phyloP scores from a whole-genome alignment of 1,140 invertebrate genomes.

The Linepithema humile region DNA sequence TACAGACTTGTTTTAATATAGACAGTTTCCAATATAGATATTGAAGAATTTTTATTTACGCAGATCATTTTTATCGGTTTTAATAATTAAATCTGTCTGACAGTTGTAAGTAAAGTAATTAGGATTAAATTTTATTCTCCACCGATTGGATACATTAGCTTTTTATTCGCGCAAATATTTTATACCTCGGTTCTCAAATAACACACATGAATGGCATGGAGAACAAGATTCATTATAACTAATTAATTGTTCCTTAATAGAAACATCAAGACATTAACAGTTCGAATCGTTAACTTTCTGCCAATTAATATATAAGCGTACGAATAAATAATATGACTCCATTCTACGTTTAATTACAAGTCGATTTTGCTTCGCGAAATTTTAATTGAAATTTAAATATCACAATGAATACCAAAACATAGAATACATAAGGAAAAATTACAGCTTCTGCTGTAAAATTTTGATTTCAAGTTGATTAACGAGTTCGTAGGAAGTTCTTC shows the following conservation, averaged over 20 bases:
- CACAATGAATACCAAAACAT: neutral
- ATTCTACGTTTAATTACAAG: neutral
- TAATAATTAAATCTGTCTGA: neutral
- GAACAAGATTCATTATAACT: too few species aligned
- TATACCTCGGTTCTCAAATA: too few species aligned
- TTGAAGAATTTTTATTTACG: neutral
- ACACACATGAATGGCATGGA: too few species aligned
- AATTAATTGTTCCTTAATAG: neutral
- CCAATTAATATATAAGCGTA: neutral
- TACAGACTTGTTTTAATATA: neutral
- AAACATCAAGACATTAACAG: neutral
- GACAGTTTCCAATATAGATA: neutral
- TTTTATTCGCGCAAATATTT: too few species aligned
- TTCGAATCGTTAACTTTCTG: neutral
- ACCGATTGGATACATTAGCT: too few species aligned
- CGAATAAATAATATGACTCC: neutral
- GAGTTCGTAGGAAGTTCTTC: neutral
- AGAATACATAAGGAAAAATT: neutral
- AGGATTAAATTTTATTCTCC: neutral
- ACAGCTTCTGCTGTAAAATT: neutral
- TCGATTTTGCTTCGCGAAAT: neutral
- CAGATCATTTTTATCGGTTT: neutral
- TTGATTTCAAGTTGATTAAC: neutral
- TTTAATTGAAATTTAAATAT: neutral
- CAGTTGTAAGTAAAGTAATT: neutral